These are phyloP conservation scores for Neosilurus mollespiculum DNA, from an alignment of 2,797 vertebrate species.

Conservation along the genomic window DNA sequence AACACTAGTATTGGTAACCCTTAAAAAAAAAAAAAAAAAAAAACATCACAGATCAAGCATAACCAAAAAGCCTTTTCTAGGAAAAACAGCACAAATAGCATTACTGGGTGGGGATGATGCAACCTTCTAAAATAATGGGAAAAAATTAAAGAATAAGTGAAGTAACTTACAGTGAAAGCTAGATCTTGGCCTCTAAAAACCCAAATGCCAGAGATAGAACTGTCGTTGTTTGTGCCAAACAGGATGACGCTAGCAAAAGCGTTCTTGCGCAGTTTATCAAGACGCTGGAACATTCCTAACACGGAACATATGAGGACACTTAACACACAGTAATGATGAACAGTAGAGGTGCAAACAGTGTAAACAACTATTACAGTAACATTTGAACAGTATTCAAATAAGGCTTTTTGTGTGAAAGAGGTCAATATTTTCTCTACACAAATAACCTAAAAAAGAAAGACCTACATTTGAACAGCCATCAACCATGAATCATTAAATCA, in stretches of 20 bases:
- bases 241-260: conserved; percentile 88
- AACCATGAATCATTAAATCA: neutral
- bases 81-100: neutral
- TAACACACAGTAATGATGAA: neutral
- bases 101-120: too few species aligned
- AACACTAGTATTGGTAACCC: neutral
- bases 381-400: neutral
- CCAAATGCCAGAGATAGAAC: conserved; percentile 88
- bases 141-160: neutral
- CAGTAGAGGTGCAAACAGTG: neutral
- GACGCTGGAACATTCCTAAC: conserved; percentile 89
- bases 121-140: neutral
- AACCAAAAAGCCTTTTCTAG: neutral
- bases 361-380: neutral
- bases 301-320: neutral
- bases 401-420: neutral
- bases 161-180: conserved; percentile 79
- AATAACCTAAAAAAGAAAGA: neutral
- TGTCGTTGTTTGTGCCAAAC: conserved; percentile 83
- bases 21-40: too few species aligned
- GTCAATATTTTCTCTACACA: neutral
- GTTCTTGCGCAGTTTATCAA: conserved; percentile 91
- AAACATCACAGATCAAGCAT: neutral
- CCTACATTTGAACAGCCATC: neutral
- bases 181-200: conserved; percentile 89